These are phyloP conservation scores for Pelobates cultripes DNA, from an alignment of 2,797 vertebrate genomes.

Conservation along the genomic window DNA sequence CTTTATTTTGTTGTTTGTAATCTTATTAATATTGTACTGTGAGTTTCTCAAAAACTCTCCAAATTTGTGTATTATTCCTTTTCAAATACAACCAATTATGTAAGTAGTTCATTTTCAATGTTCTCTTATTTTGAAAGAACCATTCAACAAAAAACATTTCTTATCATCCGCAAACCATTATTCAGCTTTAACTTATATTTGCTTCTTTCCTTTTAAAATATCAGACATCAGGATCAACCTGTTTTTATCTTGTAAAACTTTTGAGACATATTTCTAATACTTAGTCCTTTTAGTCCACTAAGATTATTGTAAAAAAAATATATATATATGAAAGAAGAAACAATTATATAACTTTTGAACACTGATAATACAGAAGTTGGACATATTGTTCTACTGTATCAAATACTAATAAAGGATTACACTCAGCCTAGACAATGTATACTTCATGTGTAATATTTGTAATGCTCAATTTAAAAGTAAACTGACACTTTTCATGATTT, in stretches of 20 bases:
- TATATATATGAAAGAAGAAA: conserved; percentile 28
- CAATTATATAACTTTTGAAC: too few relatives aligned
- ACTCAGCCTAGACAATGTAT: too few relatives aligned
- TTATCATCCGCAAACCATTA: conserved; percentile 22
- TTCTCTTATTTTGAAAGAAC: conserved; percentile 44
- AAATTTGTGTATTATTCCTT: conserved; percentile 42
- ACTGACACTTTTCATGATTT: too few relatives aligned
- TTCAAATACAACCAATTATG: conserved; percentile 41
- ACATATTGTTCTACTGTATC: too few relatives aligned
- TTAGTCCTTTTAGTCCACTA: conserved; percentile 40
- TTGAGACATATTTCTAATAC: conserved; percentile 46
- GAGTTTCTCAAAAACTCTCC: conserved; percentile 20
- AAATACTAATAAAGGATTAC: too few relatives aligned
- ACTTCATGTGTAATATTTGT: too few relatives aligned
- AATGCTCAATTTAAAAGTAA: too few relatives aligned
- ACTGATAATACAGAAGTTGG: too few relatives aligned
- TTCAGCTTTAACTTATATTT: conserved; percentile 44
- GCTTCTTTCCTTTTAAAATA: conserved; percentile 14
- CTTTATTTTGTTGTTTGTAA: conserved; percentile 30
- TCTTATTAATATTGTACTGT: not conserved
- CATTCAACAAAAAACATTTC: conserved; percentile 32
- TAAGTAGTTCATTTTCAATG: conserved; percentile 25
- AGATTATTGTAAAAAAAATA: conserved; percentile 46
- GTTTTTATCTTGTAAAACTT: conserved; percentile 17
- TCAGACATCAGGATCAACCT: too few relatives aligned